Percentiles rank a stretch among this genome's conserved stretches.
phyloP scores from a whole-genome alignment of 2,113 vertebrate species.

The Herpetotheres cachinnans region DNA sequence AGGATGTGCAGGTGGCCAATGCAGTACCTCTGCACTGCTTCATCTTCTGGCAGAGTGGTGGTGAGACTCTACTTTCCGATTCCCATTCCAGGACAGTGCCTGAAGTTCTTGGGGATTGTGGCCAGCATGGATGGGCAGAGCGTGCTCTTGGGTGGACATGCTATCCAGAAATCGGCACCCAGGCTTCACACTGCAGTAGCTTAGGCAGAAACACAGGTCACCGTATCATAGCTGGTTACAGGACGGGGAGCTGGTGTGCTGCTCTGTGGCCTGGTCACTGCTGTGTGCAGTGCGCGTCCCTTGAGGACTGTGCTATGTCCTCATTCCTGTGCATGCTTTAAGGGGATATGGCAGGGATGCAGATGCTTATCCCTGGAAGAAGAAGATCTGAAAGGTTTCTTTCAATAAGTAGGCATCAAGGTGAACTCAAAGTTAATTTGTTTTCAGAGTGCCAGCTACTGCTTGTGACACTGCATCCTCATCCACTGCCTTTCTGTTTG shows the following conservation, averaged over 20 bases:
- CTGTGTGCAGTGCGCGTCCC: neutral
- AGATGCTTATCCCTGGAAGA: neutral
- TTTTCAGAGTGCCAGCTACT: neutral
- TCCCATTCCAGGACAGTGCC: neutral
- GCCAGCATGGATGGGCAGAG: neutral
- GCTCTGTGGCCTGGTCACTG: neutral
- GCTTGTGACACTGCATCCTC: neutral
- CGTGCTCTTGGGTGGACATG: rapidly evolving
- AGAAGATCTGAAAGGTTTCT: neutral
- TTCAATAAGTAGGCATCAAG: neutral
- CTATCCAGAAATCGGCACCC: neutral
- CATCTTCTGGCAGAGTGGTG: neutral
- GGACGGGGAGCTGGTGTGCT: neutral
- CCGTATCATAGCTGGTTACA: rapidly evolving
- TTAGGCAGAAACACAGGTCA: neutral
- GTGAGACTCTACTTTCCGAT: neutral
- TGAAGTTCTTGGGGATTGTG: neutral
- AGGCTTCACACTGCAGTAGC: neutral
- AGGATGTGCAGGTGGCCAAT: neutral
- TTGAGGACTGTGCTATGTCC: neutral
- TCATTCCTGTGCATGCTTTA: rapidly evolving
- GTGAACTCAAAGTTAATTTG: neutral
- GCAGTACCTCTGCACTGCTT: neutral
- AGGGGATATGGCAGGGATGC: neutral
- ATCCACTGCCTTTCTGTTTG: neutral